These are phyloP conservation scores for Aurelia sp. DNA, from an alignment of 30 jellyfish, hydroid and myxozoan genomes.

Conservation along the genomic window DNA sequence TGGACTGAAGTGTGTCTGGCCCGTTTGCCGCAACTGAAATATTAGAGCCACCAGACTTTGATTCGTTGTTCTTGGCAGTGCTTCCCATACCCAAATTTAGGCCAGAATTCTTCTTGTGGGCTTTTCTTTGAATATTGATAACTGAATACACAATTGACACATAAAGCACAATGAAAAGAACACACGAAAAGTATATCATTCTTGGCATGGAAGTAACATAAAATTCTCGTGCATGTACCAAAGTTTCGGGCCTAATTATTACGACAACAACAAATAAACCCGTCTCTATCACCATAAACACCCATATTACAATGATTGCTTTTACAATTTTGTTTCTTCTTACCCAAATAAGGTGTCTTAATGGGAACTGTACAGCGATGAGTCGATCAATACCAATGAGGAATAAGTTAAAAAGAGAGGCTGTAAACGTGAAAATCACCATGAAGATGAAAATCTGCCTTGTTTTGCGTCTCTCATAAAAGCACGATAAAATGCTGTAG, in stretches of 20 bases:
- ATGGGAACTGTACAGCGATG: slow-evolving; percentile 51
- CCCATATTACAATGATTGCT: slow-evolving; percentile 23
- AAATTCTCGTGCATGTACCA: neutral
- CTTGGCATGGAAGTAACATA: slow-evolving; percentile 8
- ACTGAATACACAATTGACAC: slow-evolving; percentile 19
- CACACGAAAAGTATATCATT: neutral
- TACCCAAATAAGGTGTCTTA: slow-evolving; percentile 59
- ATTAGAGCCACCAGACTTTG: no score
- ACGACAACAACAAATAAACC: neutral
- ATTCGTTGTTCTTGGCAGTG: no score
- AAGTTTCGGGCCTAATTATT: neutral
- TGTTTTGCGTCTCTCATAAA: neutral
- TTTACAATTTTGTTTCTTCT: neutral
- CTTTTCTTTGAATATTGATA: no score
- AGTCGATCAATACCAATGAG: slow-evolving; percentile 64
- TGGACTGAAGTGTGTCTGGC: no score
- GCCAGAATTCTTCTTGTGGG: no score
- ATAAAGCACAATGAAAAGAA: slow-evolving; percentile 20
- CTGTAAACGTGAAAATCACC: slow-evolving; percentile 55
- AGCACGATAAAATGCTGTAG: slow-evolving; percentile 12
- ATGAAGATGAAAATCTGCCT: slow-evolving; percentile 58
- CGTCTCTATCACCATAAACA: slow-evolving; percentile 21
- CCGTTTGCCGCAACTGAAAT: no score
- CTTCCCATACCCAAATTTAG: no score
- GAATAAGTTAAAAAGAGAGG: slow-evolving; percentile 42